A percentile compares a stretch with the other conserved stretches of the same genome.
phyloP scores from a whole-genome alignment of 2,113 vertebrate species.

The zebrafish (Danio rerio) region DNA sequence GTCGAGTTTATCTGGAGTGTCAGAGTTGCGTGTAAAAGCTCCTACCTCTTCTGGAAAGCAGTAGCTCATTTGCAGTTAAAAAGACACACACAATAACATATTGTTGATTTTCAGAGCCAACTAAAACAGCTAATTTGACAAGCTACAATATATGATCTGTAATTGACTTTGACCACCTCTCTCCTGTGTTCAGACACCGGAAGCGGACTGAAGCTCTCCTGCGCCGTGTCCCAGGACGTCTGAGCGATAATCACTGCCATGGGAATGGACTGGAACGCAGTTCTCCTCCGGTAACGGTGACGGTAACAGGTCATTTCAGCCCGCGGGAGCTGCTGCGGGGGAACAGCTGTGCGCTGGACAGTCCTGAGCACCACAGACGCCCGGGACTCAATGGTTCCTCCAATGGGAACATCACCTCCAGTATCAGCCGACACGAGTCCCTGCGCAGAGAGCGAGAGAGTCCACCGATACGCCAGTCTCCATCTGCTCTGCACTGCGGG shows the following conservation, averaged over 20 bases:
- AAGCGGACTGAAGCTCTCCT: slow-evolving; percentile 87
- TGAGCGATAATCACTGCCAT: slow-evolving; percentile 83
- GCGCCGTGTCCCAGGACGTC: slow-evolving; percentile 85
- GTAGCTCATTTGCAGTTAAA: too few species aligned
- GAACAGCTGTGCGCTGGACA: slow-evolving; percentile 82
- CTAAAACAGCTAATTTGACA: too few species aligned
- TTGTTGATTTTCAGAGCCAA: too few species aligned
- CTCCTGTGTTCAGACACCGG: slow-evolving; percentile 73
- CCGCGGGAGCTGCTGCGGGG: slow-evolving; percentile 89
- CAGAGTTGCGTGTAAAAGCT: too few species aligned
- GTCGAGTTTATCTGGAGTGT: too few species aligned
- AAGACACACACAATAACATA: too few species aligned
- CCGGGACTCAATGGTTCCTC: slow-evolving; percentile 21
- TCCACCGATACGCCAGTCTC: slow-evolving; percentile 91
- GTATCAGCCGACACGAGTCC: slow-evolving; percentile 89
- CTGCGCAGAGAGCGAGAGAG: slow-evolving; percentile 86
- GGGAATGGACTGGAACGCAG: slow-evolving; percentile 87
- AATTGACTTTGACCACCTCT: not conserved
- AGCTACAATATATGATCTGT: too few species aligned
- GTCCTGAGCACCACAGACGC: slow-evolving; percentile 85
- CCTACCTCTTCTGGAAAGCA: too few species aligned
- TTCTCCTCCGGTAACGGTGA: slow-evolving; percentile 84
- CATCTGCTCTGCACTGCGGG: slow-evolving; percentile 88
- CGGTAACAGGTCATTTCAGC: slow-evolving; percentile 86
- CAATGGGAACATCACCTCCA: slow-evolving; percentile 87